phyloP scores from a whole-genome alignment of 92 coral and sea anemone species.

The Parazoanthus swiftii region DNA sequence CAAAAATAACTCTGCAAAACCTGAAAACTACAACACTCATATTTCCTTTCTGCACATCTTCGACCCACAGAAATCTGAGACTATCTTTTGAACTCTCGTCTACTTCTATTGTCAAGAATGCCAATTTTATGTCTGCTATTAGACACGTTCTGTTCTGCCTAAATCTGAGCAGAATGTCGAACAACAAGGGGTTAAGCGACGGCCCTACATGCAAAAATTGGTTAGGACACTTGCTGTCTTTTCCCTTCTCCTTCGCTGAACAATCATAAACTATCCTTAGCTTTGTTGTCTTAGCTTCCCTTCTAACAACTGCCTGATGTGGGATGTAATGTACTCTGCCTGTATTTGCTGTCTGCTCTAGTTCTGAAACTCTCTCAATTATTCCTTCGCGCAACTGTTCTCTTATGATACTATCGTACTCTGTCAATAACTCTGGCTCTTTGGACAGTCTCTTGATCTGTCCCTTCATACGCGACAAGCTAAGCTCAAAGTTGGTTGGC shows the following conservation, averaged over 20 bases:
- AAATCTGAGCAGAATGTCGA: constrained; percentile 43
- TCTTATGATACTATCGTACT: constrained; percentile 35
- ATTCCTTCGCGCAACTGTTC: constrained; percentile 32
- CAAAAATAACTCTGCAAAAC: constrained; percentile 61
- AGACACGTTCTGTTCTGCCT: constrained; percentile 37
- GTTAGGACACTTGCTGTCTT: constrained; percentile 11
- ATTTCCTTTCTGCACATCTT: constrained; percentile 17
- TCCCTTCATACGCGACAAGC: constrained; percentile 36
- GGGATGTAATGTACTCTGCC: constrained; percentile 38
- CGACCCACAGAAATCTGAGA: constrained; percentile 55
- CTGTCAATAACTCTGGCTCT: constrained; percentile 38
- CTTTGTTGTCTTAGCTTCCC: constrained; percentile 42
- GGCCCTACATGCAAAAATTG: constrained; percentile 49
- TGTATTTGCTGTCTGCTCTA: constrained; percentile 17
- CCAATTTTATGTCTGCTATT: constrained; percentile 48
- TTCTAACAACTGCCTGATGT: constrained; percentile 45
- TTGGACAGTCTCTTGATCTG: constrained; percentile 36
- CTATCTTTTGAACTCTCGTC: constrained; percentile 48
- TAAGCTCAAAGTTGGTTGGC: constrained; percentile 43
- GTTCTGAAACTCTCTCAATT: constrained; percentile 39
- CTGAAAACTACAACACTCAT: constrained; percentile 39
- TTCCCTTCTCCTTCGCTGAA: constrained; percentile 36
- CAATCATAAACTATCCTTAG: constrained; percentile 45
- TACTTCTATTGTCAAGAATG: constrained; percentile 46
- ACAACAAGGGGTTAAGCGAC: constrained; percentile 39